phyloP scores from a whole-genome alignment of 2,113 vertebrate genomes.

The Malurus alboscapulatus region DNA sequence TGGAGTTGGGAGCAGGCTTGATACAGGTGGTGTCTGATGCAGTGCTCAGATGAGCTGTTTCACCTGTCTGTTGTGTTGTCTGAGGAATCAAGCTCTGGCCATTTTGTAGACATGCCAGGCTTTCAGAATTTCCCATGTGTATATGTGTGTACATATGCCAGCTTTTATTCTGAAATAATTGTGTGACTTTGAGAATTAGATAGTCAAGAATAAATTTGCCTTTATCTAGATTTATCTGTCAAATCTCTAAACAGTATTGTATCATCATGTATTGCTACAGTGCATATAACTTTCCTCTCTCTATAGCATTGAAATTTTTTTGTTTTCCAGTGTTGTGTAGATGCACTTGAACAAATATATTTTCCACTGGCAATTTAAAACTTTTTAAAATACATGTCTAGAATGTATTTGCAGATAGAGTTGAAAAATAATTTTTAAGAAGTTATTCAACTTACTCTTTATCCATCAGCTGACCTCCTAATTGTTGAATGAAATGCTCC shows the following conservation, averaged over 20 bases:
- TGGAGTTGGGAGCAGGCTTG: not conserved
- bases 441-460: not conserved
- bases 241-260: not conserved
- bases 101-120: rapidly evolving
- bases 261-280: rapidly evolving
- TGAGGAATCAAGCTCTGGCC: not conserved
- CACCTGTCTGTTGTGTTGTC: not conserved
- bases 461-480: not conserved
- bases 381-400: rapidly evolving
- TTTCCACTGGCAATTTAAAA: not conserved
- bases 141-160: rapidly evolving
- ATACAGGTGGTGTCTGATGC: not conserved
- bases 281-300: not conserved
- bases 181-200: not conserved
- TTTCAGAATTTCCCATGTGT: not conserved
- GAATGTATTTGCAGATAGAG: not conserved
- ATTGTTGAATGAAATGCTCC: not conserved
- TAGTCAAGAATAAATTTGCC: not conserved
- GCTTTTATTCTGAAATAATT: not conserved
- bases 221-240: not conserved
- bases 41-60: not conserved
- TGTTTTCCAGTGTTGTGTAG: not conserved
- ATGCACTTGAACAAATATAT: rapidly evolving
- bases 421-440: not conserved
- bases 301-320: not conserved